Base-by-base conservation (phyloP, 2,797 vertebrate species). In the Lophotriccus pileatus region DNA sequence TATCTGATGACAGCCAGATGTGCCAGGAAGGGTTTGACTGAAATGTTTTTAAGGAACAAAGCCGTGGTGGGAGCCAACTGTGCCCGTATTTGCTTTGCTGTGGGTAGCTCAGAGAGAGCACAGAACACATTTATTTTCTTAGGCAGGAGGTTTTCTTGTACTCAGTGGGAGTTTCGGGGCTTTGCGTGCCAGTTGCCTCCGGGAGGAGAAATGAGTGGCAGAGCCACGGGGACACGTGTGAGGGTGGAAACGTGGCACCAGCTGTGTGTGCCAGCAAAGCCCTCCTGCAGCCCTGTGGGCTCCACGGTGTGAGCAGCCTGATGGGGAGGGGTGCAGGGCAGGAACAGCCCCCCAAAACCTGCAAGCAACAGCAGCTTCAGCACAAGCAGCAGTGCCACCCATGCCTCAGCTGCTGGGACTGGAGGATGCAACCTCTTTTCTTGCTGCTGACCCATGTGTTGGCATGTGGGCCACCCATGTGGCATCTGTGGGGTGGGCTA, bases 141-240 rank as follows among this genome's bases (percentile, higher is more conserved):
- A 94, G 79, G 79, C 74, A 73, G 91, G 84, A 58, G 72, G 50
- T 73, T 94, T 94, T 53, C 81, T 87, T 91, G 87, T 62, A 22
- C 70, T 76, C 75, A 12, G 74, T 53, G 67, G 94, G 87, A 82
- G 59, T 73, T 83, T 34, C 64, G 55, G 59, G 74, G 73, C 74
- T 88, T 52, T 89, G 89, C n/a, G 67, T 36, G 41, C 49, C 37
- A 30, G 17, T 55, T 79, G 47, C 32, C 52, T 87, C 60, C 82
- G 36, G 60, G 24, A 90, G 39, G n/a, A 70, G 68, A 63, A 46
- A 59, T 43, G 72, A 87, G n/a, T 36, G 52, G 64, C 72, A 91
- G 55, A 79, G 78, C 44, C 73, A n/a, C 0, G 0, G 73, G 49
- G 52, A 56, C 39, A 39, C 1, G 2, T 19, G 34, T 72, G 36